These are phyloP conservation scores for Schrankia costaestrigalis DNA, from an alignment of 2,888 invertebrate species.

Conservation along the genomic window DNA sequence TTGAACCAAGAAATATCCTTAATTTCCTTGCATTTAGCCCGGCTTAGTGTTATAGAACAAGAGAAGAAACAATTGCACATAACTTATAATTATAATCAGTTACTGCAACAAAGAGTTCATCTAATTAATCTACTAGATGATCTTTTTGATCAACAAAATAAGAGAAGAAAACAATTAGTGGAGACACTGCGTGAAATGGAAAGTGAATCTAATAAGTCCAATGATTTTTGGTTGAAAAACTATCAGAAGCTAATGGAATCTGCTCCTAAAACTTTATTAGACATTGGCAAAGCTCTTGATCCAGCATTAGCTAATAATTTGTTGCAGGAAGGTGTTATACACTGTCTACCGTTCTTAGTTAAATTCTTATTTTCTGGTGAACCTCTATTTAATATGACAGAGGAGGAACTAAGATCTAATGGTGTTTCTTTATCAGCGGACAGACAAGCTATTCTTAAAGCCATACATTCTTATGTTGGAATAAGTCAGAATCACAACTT, in stretches of 20 bases:
- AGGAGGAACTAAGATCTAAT: constrained; percentile 78
- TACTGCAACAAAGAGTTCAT: constrained; percentile 84
- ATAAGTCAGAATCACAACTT: constrained; percentile 49
- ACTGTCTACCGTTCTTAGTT: constrained; percentile 88
- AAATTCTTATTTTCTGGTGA: constrained; percentile 78
- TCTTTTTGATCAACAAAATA: constrained; percentile 84
- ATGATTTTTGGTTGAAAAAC: constrained; percentile 88
- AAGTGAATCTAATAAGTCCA: constrained; percentile 66
- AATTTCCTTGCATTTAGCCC: constrained; percentile 86
- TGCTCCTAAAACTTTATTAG: constrained; percentile 84
- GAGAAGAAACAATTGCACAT: constrained; percentile 85
- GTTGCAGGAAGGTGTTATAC: constrained; percentile 86
- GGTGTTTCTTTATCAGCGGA: constrained; percentile 81
- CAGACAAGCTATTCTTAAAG: constrained; percentile 82
- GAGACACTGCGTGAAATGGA: constrained; percentile 88
- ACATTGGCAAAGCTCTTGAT: constrained; percentile 83
- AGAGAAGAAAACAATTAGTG: constrained; percentile 83
- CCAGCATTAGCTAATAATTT: constrained; percentile 85
- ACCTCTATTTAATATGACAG: constrained; percentile 74
- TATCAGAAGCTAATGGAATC: constrained; percentile 91
- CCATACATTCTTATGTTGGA: constrained; percentile 80
- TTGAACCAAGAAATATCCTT: constrained; percentile 87
- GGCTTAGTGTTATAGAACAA: constrained; percentile 86
- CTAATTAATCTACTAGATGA: constrained; percentile 85
- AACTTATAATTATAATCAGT: constrained; percentile 85